Percentiles rank a stretch among this genome's conserved stretches.
Evolutionary conservation across 2,888 invertebrate genomes (phyloP).

Genomic region (Ormia ochracea): DNA sequence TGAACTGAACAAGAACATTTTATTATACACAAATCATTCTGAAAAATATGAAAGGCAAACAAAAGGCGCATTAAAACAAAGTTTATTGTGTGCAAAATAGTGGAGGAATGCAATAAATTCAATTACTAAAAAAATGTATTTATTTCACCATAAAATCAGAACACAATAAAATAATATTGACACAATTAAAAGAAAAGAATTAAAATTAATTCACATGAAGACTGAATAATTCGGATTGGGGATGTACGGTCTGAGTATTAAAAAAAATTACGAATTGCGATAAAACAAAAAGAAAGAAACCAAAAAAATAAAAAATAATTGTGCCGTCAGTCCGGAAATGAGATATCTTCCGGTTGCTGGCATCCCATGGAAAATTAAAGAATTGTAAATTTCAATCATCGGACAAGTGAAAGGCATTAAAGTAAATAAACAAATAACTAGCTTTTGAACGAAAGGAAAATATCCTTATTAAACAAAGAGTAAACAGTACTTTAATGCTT

Average conservation of each 20-base stretch:
- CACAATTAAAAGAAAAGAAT: slow-evolving; percentile 1
- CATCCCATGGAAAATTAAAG: slow-evolving; percentile 23
- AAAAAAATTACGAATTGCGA: neutral
- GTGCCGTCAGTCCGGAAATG: slow-evolving; percentile 44
- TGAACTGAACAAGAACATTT: slow-evolving; percentile 50
- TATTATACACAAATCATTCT: slow-evolving; percentile 54
- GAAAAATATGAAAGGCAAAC: slow-evolving; percentile 31
- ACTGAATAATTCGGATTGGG: slow-evolving; percentile 22
- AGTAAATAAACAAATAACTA: slow-evolving; percentile 15
- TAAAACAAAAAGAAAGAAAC: neutral
- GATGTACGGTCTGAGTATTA: slow-evolving; percentile 25
- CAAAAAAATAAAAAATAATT: slow-evolving; percentile 26
- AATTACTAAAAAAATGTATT: slow-evolving; percentile 19
- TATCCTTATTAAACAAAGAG: slow-evolving; percentile 54
- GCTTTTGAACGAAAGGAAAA: slow-evolving; percentile 6
- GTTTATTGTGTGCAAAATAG: slow-evolving; percentile 40
- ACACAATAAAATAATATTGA: neutral
- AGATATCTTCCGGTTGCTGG: slow-evolving; percentile 49
- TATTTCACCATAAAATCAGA: slow-evolving; percentile 31
- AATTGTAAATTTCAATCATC: neutral
- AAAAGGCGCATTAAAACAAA: slow-evolving; percentile 51
- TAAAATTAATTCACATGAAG: slow-evolving; percentile 5
- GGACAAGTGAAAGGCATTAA: neutral
- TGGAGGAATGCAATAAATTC: slow-evolving; percentile 54
- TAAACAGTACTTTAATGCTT: slow-evolving; percentile 64